Base-by-base conservation (phyloP, 1,140 invertebrate genomes). In the Ooceraea biroi region DNA sequence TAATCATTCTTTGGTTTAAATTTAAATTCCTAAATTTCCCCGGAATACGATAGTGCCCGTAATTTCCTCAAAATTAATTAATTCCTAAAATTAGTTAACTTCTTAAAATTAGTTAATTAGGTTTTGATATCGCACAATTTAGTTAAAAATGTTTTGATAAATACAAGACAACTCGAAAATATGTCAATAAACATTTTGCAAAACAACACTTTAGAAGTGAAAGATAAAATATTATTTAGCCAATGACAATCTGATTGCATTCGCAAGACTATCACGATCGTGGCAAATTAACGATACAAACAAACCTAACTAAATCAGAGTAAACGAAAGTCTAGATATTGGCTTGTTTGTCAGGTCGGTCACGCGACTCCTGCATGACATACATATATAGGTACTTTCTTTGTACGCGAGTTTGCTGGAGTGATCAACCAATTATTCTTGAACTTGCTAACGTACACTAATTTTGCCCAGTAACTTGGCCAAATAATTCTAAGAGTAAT, bases 251-350 rank as follows among this genome's bases (percentile, higher is more conserved):
- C 27, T 66, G 41, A 46, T 77, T 44, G 22, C 22, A 14, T 46
- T 46, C 19, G 19, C 30, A 44, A 58, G 27, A 5, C 55, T 41
- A 27, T 55, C 66, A 63, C 85, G n/a, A 78, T 1, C 36, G 10
- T 25, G 27, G 12, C 41, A 17, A 83, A 88, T 84, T 78, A 87
- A 72, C 25, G 27, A 44, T 61, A 22, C 60, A 86, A 84, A 65
- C 30, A 84, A 78, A 87, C 57, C 25, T 14, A 78, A 84, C 84
- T 87, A 87, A 73, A 78, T 11, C 14, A n/a, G 14, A n/a, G 55
- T 61, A 73, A 78, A 84, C 25, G 65, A 5, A 48, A 10, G 22
- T 69, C 76, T 57, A 30, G 52, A 57, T 27, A 68, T 69, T 12
- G 22, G 50, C 46, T 69, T 52, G 17, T 61, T 48, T 11, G 11